Evolutionary conservation across 2,888 invertebrate genomes (phyloP).

Genomic region (Volucella bombylans): DNA sequence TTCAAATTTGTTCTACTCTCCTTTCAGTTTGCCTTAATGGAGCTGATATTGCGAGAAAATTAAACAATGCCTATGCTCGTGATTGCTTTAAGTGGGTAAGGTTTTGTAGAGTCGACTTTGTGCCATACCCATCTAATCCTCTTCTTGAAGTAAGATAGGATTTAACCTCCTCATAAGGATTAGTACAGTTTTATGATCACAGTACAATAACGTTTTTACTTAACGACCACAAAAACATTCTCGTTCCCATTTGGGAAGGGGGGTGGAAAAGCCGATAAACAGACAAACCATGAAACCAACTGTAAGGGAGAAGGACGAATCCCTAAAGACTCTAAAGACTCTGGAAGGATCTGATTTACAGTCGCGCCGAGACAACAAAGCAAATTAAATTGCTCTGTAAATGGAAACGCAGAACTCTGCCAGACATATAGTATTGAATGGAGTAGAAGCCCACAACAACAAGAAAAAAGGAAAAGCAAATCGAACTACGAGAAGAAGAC

Average conservation of each 20-base stretch:
- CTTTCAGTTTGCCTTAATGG: slow-evolving; percentile 33
- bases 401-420: slow-evolving; percentile 9
- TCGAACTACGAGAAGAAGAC: slow-evolving; percentile 30
- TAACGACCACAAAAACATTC: slow-evolving; percentile 55
- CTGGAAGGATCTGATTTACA: slow-evolving; percentile 43
- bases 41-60: background rate
- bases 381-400: slow-evolving; percentile 27
- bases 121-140: slow-evolving; percentile 29
- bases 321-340: slow-evolving; percentile 33
- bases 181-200: slow-evolving; percentile 60
- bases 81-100: slow-evolving; percentile 46
- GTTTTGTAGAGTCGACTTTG: slow-evolving; percentile 26
- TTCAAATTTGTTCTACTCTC: background rate
- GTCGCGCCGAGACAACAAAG: slow-evolving; percentile 39
- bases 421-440: slow-evolving; percentile 23
- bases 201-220: slow-evolving; percentile 51
- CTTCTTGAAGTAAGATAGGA: slow-evolving; percentile 30
- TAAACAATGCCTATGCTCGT: slow-evolving; percentile 4
- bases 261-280: slow-evolving; percentile 12
- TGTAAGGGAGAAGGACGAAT: slow-evolving; percentile 6
- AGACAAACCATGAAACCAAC: background rate
- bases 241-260: slow-evolving; percentile 19
- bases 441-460: background rate
- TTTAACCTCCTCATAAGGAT: slow-evolving; percentile 62
- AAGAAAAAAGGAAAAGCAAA: slow-evolving; percentile 27